Percentiles rank a stretch among this genome's conserved stretches.
Evolutionary conservation across 2,113 vertebrate genomes (phyloP).

Genomic region (Heloderma charlesbogerti): DNA sequence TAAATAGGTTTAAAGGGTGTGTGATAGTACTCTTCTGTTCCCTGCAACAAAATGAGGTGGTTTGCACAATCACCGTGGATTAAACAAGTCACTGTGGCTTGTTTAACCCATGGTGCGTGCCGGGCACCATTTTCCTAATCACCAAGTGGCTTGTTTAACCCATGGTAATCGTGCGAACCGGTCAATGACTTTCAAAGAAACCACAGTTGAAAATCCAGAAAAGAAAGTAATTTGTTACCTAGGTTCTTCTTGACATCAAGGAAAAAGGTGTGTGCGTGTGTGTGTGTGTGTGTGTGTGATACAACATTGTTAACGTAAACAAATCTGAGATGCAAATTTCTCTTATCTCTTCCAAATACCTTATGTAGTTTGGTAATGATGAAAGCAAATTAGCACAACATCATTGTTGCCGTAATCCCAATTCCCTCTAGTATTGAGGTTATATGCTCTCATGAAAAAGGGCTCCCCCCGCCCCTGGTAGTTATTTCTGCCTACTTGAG

Average conservation of each 20-base stretch:
- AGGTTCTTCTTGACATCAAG: not conserved
- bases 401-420: no score
- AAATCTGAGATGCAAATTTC: no score
- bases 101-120: no score
- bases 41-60: no score
- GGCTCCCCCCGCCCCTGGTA: not conserved
- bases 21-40: not conserved
- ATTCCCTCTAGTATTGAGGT: not conserved
- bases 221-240: not conserved
- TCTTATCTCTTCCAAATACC: not conserved
- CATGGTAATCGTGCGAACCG: no score
- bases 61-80: no score
- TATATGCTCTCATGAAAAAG: not conserved
- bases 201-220: not conserved
- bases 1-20: not conserved
- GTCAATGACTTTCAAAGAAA: not conserved
- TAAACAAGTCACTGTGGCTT: no score
- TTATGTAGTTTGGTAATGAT: not conserved
- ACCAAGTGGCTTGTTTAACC: no score
- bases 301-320: no score
- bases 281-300: no score
- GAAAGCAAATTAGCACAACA: not conserved
- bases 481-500: not conserved
- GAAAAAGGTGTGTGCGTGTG: no score
- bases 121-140: no score